Percentiles rank a stretch among this genome's conserved stretches.
phyloP scores from a whole-genome alignment of 1,140 invertebrate genomes.

The Heliconius eleuchia region DNA sequence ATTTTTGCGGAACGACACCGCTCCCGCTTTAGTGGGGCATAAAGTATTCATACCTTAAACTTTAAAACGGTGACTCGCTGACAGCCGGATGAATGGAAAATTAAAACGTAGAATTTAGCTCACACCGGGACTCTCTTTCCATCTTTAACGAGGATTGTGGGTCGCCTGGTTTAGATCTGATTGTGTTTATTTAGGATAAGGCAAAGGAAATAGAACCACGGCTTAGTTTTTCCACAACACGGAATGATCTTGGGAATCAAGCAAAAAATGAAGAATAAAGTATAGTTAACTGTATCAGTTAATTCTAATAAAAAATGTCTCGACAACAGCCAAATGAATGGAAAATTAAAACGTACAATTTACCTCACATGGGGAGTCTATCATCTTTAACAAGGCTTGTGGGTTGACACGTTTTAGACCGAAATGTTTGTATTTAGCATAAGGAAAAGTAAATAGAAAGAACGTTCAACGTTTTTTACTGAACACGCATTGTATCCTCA shows the following conservation, averaged over 20 bases:
- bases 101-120: slow-evolving; percentile 39
- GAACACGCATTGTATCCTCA: no score
- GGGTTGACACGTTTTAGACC: slow-evolving; percentile 19
- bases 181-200: slow-evolving; percentile 51
- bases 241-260: no score
- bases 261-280: no score
- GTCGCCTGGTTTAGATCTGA: slow-evolving; percentile 31
- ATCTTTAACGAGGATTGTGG: slow-evolving; percentile 24
- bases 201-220: slow-evolving; percentile 8
- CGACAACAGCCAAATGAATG: slow-evolving; percentile 39
- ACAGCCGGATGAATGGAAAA: slow-evolving; percentile 42
- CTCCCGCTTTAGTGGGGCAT: slow-evolving; percentile 36
- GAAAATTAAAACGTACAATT: slow-evolving; percentile 41
- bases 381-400: slow-evolving; percentile 18
- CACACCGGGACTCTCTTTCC: slow-evolving; percentile 16
- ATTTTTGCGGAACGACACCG: slow-evolving; percentile 34
- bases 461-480: no score
- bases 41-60: slow-evolving; percentile 48
- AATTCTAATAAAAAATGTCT: slow-evolving; percentile 24
- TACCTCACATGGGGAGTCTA: slow-evolving; percentile 20
- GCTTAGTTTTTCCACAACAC: no score
- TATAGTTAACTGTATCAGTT: no score
- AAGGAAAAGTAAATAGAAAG: slow-evolving; percentile 42
- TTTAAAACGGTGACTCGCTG: slow-evolving; percentile 41
- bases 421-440: slow-evolving; percentile 50